Evolutionary conservation across 2,113 vertebrate species (phyloP).

Genomic region (Laterallus jamaicensis): DNA sequence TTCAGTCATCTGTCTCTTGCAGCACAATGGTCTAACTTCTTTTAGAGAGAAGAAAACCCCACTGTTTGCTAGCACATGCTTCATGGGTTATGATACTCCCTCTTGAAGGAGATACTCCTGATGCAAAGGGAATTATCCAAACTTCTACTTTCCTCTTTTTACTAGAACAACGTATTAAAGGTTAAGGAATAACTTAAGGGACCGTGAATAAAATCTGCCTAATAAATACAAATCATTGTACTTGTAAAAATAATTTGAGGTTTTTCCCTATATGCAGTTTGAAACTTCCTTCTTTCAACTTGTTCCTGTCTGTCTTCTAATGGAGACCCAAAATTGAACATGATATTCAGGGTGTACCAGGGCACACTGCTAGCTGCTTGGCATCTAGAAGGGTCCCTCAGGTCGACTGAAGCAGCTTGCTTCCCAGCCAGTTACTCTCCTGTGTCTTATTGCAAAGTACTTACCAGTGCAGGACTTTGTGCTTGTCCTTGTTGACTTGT

Average conservation of each 20-base stretch:
- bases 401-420: background rate
- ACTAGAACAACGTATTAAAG: background rate
- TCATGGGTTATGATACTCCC: too few species aligned
- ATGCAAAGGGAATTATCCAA: background rate
- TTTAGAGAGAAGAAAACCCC: background rate
- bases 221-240: background rate
- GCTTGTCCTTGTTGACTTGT: background rate
- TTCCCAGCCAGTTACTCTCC: background rate
- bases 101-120: background rate
- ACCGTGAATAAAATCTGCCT: background rate
- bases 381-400: background rate
- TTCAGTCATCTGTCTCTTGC: background rate
- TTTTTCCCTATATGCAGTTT: background rate
- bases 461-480: too few species aligned
- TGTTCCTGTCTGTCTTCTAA: background rate
- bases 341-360: background rate
- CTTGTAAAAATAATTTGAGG: background rate
- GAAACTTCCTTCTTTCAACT: background rate
- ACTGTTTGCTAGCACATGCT: rapidly evolving
- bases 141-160: background rate
- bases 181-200: background rate
- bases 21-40: rapidly evolving
- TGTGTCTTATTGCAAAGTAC: rapidly evolving
- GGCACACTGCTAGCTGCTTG: background rate
- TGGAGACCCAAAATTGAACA: background rate